Base-by-base conservation (phyloP, 2,797 vertebrate species). In the Etheostoma nigrum region DNA sequence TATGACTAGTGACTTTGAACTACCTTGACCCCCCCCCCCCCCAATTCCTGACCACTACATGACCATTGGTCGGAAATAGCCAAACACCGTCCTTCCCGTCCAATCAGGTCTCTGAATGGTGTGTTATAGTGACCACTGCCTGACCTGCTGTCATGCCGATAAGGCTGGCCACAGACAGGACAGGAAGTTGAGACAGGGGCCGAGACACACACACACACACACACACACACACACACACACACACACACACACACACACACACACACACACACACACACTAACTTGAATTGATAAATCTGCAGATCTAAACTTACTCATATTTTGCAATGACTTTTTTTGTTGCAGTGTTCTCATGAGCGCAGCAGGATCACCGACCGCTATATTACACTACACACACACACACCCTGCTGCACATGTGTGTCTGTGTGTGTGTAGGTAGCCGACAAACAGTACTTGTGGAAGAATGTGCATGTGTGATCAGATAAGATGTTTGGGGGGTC, bases 171-270 rank as follows among this genome's bases (percentile, higher is more conserved):
- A 83, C 86, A 93, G 86, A 93, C 91, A 62, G 93, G 88, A 93
- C 93, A 94, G 94, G 94, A 95, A 95, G 93, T 91, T 91, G 89
- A 93, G 61, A 59, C 65, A 64, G 88, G 63, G 88, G 90, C 87
- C 61, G 71, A 87, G 70, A 65, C 25, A 77, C 54, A 75, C 61
- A 75, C 79, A 79, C 49, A 58, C 60, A 33, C n/a, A n/a, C n/a
- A n/a, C n/a, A n/a, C 18, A 76, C 65, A 76, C 62, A 62, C 63
- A 76, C 68, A 79, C 66, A 75, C 47, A 67, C 47, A 53, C 61
- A 51, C 72, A 76, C 65, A 76, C 62, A 62, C 63, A 76, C 68
- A 79, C 66, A 75, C 47, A 67, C 47, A 53, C 61, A 51, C 18
- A 76, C 65, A 76, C 62, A 62, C 63, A 76, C 68, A 79, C 66